These are phyloP conservation scores for Halichoeres trimaculatus DNA, from an alignment of 2,113 vertebrate species.

Conservation along the genomic window DNA sequence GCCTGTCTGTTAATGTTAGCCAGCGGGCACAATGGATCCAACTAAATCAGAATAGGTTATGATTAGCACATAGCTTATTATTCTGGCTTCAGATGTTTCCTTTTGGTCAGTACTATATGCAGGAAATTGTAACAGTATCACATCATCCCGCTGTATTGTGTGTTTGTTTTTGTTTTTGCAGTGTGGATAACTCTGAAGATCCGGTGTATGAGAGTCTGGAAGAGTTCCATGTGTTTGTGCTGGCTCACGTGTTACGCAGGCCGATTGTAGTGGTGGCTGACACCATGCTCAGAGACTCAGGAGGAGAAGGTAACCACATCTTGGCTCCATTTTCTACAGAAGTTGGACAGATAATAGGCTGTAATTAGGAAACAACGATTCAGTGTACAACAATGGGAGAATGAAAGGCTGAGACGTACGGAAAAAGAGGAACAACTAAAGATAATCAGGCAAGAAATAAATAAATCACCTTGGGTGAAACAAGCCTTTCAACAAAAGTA, in stretches of 20 bases:
- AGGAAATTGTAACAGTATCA: slow-evolving; percentile 31
- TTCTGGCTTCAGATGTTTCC: slow-evolving; percentile 1
- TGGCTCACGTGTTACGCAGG: slow-evolving; percentile 94
- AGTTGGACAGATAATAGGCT: no score
- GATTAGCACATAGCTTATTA: slow-evolving; percentile 10
- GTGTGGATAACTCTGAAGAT: slow-evolving; percentile 95
- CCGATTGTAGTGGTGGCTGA: slow-evolving; percentile 98
- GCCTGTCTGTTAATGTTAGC: slow-evolving; percentile 3
- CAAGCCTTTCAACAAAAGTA: no score
- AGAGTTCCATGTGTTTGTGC: slow-evolving; percentile 98
- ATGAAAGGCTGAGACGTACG: no score
- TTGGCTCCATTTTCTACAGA: background rate
- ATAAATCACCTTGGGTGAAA: no score
- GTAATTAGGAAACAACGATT: no score
- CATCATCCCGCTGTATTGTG: slow-evolving; percentile 8
- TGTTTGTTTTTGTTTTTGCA: slow-evolving; percentile 61
- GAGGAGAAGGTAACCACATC: slow-evolving; percentile 90
- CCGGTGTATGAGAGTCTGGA: slow-evolving; percentile 98
- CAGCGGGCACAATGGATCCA: slow-evolving; percentile 25
- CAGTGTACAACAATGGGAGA: no score
- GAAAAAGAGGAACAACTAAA: no score
- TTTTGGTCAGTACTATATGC: slow-evolving; percentile 10
- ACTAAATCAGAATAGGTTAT: slow-evolving; percentile 16
- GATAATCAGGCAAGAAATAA: no score
- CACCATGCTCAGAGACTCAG: slow-evolving; percentile 96